These are phyloP conservation scores for Poecilobothrus nobilitatus DNA, from an alignment of 2,888 invertebrate genomes.

Conservation along the genomic window DNA sequence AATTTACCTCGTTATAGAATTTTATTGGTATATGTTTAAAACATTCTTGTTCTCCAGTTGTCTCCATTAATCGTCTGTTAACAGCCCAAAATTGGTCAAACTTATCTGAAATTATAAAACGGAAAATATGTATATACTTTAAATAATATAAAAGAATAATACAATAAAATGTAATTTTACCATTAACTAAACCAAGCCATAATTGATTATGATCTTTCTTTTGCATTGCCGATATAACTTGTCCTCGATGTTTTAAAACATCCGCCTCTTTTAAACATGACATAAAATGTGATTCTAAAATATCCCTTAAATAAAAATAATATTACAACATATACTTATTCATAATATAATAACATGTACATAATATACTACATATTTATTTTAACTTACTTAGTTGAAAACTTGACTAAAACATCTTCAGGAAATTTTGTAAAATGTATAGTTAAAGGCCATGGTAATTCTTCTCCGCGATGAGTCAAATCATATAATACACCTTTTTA, in stretches of 20 bases:
- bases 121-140: neutral
- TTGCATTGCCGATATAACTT: constrained; percentile 83
- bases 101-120: constrained; percentile 59
- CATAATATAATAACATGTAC: neutral
- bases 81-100: constrained; percentile 99
- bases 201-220: constrained; percentile 95
- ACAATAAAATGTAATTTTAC: constrained; percentile 48
- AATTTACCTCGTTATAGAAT: constrained; percentile 56
- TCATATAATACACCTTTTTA: constrained; percentile 78
- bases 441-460: constrained; percentile 85
- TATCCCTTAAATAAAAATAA: constrained; percentile 55
- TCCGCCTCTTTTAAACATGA: constrained; percentile 96
- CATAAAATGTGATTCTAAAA: constrained; percentile 90
- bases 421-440: constrained; percentile 95
- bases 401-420: constrained; percentile 76
- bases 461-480: constrained; percentile 57
- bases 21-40: constrained; percentile 87
- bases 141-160: neutral
- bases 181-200: constrained; percentile 90
- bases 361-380: neutral
- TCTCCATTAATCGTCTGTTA: constrained; percentile 91
- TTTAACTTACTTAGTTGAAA: constrained; percentile 63
- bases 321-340: constrained; percentile 2
- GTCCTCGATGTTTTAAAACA: constrained; percentile 89
- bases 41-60: constrained; percentile 64